phyloP scores from a whole-genome alignment of 2,888 invertebrate genomes.

The Tubulanus polymorphus region DNA sequence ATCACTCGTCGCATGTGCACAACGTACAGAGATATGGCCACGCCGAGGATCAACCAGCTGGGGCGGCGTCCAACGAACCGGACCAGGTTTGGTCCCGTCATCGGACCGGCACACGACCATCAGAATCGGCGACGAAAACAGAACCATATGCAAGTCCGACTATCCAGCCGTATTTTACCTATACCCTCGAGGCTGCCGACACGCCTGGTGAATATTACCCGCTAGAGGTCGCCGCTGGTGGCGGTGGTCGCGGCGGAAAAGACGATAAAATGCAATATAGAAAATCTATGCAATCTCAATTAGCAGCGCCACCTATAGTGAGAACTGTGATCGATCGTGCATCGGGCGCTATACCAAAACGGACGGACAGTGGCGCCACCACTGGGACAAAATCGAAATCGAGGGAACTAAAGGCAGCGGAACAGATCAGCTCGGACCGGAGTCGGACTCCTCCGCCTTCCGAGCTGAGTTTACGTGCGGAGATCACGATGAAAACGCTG shows the following conservation, averaged over 20 bases:
- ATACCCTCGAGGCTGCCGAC: not conserved
- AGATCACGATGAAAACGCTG: slow-evolving; percentile 10
- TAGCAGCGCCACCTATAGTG: not conserved
- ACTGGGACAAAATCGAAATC: not conserved
- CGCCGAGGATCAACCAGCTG: not conserved
- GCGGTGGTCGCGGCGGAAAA: not conserved
- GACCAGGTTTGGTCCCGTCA: not conserved
- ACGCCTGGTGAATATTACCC: not conserved
- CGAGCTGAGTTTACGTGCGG: not conserved
- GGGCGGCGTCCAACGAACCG: not conserved
- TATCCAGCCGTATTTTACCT: too few species aligned
- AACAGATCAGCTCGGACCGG: not conserved
- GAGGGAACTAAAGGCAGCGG: not conserved
- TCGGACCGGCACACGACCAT: not conserved
- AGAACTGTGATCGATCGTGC: not conserved
- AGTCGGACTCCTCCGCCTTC: too few species aligned
- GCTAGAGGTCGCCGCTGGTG: not conserved
- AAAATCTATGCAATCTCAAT: too few species aligned
- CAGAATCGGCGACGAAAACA: too few species aligned
- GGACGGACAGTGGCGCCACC: too few species aligned
- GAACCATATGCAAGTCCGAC: too few species aligned
- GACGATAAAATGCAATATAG: not conserved
- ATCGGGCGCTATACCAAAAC: not conserved
- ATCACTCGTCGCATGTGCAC: too few species aligned
- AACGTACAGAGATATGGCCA: too few species aligned